phyloP scores from a whole-genome alignment of 2,888 invertebrate genomes.

The Autographa gamma region DNA sequence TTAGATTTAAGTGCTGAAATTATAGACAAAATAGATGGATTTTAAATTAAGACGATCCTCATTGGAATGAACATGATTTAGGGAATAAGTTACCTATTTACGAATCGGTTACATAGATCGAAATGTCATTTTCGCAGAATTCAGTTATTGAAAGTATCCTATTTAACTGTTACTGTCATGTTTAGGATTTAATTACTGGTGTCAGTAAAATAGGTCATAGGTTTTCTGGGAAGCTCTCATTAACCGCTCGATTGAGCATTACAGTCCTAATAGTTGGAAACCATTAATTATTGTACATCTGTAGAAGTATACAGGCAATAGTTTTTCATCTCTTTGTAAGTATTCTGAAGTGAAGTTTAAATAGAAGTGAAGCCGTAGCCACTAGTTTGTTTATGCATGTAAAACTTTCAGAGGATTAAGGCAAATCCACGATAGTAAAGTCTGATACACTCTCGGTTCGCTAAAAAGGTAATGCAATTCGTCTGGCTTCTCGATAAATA shows the following conservation, averaged over 20 bases:
- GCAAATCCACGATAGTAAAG: constrained; percentile 5
- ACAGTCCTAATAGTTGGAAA: no score
- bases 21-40: neutral
- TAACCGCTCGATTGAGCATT: no score
- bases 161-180: neutral
- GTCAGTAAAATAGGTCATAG: neutral
- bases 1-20: no score
- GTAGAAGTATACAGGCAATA: constrained; percentile 21
- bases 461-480: constrained; percentile 23
- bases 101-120: neutral
- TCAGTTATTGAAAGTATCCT: neutral
- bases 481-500: constrained; percentile 22
- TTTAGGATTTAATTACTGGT: neutral
- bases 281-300: neutral
- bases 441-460: constrained; percentile 2
- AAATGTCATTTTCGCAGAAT: neutral
- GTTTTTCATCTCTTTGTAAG: neutral
- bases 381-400: constrained; percentile 28
- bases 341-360: neutral
- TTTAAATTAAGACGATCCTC: neutral
- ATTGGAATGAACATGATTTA: no score
- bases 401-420: constrained; percentile 30
- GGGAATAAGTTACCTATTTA: neutral
- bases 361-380: neutral
- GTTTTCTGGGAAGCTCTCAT: neutral